These are phyloP conservation scores for Lacerta bilineata DNA, from an alignment of 2,797 vertebrate species.

Conservation along the genomic window DNA sequence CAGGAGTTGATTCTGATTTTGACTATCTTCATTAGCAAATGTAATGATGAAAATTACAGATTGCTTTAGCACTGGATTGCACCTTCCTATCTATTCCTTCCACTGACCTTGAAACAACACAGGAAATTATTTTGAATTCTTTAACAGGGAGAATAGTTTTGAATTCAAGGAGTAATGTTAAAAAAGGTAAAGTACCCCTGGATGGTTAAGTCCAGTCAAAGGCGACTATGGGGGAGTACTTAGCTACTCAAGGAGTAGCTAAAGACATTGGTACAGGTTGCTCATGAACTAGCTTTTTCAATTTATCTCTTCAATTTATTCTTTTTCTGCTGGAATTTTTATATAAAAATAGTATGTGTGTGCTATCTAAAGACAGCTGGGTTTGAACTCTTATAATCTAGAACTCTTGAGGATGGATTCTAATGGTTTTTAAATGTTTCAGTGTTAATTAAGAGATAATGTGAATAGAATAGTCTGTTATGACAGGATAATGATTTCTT, in stretches of 20 bases:
- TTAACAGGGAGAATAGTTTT: conserved; percentile 9
- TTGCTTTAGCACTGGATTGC: conserved; percentile 31
- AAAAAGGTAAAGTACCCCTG: too few species aligned
- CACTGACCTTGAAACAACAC: not conserved
- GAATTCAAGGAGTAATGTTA: not conserved
- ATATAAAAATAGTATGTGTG: not conserved
- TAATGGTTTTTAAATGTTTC: conserved; percentile 68
- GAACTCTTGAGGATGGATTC: conserved; percentile 62
- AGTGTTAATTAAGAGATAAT: conserved; percentile 67
- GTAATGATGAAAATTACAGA: conserved; percentile 9
- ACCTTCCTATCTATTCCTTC: not conserved
- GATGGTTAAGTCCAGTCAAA: too few species aligned
- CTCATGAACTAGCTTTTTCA: not conserved
- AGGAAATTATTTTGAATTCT: not conserved
- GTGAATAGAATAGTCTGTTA: conserved; percentile 55
- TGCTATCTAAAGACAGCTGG: conserved; percentile 45
- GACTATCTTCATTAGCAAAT: not conserved
- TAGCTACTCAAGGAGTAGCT: not conserved
- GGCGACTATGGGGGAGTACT: not conserved
- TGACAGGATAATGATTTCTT: conserved; percentile 52
- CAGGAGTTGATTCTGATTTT: not conserved
- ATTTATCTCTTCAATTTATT: conserved; percentile 35
- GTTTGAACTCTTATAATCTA: conserved; percentile 58
- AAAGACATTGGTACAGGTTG: not conserved
- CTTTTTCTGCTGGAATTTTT: conserved; percentile 20